Evolutionary conservation across 2,113 vertebrate genomes (phyloP).

Genomic region (Tretioscincus oriximinensis): DNA sequence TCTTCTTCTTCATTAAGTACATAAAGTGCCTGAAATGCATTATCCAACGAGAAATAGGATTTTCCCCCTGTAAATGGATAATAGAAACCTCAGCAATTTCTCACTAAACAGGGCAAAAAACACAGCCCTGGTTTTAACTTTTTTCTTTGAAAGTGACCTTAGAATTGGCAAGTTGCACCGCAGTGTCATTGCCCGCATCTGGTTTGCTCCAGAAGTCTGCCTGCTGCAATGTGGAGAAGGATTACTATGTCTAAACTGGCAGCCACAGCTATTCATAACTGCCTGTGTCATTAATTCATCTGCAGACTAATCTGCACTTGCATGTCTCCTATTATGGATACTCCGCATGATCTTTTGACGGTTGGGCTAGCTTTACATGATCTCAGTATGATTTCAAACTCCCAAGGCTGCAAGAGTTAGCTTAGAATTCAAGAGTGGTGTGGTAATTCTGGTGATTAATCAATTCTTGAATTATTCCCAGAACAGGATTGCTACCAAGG

Average conservation of each 20-base stretch:
- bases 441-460: background rate
- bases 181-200: background rate
- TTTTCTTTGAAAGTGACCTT: background rate
- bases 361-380: background rate
- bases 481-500: background rate
- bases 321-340: background rate
- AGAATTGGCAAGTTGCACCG: background rate
- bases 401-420: background rate
- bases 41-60: too few relatives aligned
- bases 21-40: too few relatives aligned
- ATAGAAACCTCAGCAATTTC: background rate
- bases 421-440: background rate
- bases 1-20: too few relatives aligned
- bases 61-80: background rate
- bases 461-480: background rate
- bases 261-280: background rate
- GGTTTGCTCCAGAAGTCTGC: background rate
- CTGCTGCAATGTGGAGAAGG: background rate
- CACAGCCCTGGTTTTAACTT: background rate
- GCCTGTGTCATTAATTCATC: background rate
- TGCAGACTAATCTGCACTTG: background rate
- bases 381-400: background rate
- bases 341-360: background rate
- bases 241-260: background rate
- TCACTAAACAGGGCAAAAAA: background rate